phyloP scores from a whole-genome alignment of 2,113 vertebrate species.

The Lagenorhynchus albirostris region DNA sequence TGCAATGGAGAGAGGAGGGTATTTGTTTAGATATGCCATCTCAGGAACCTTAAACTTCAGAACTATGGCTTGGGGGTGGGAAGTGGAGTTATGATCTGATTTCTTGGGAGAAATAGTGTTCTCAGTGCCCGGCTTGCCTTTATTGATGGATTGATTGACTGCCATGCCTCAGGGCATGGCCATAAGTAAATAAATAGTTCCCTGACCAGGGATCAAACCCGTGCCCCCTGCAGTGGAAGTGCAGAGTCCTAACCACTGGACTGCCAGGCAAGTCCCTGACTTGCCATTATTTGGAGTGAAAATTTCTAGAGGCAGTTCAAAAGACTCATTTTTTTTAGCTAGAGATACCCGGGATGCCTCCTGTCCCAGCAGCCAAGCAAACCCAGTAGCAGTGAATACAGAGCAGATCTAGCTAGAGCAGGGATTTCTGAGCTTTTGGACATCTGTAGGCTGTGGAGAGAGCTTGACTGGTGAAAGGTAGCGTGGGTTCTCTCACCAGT shows the following conservation, averaged over 20 bases:
- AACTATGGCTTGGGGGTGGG: background rate
- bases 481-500: background rate
- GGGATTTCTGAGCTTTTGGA: background rate
- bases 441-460: background rate
- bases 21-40: background rate
- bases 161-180: too few species aligned
- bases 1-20: background rate
- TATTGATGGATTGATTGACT: background rate
- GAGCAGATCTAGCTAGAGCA: background rate
- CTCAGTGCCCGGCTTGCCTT: background rate
- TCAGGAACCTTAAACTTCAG: constrained; percentile 13
- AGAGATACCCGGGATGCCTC: background rate
- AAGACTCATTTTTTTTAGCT: background rate
- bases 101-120: constrained; percentile 11
- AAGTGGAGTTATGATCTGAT: background rate
- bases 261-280: background rate
- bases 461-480: background rate
- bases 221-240: too few species aligned
- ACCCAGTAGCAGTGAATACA: background rate
- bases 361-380: background rate
- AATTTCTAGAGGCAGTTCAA: background rate
- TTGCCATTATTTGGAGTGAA: constrained; percentile 14
- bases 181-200: too few species aligned
- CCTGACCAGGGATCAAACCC: too few species aligned
- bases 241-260: too few species aligned